Evolutionary conservation across 2,113 vertebrate species (phyloP).

Genomic region (Lucifuga dentata): DNA sequence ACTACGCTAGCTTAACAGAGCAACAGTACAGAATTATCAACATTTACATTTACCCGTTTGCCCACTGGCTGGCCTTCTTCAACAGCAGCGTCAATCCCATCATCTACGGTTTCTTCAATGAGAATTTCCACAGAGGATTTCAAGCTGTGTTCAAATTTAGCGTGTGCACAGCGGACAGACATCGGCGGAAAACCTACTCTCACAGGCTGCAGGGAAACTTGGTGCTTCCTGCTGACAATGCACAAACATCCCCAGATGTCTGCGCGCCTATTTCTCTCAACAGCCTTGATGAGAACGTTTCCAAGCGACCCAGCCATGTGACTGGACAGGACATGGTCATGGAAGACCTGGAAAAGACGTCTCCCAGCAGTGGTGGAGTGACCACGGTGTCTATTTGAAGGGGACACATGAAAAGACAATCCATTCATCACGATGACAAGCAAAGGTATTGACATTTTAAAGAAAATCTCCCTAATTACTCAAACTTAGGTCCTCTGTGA

Average conservation of each 20-base stretch:
- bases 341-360: conserved; percentile 83
- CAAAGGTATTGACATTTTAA: background rate
- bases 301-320: conserved; percentile 68
- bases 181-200: conserved; percentile 73
- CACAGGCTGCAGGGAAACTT: conserved; percentile 80
- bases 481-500: conserved; percentile 6
- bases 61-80: conserved; percentile 94
- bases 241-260: conserved; percentile 64
- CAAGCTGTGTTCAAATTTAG: conserved; percentile 86
- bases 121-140: conserved; percentile 91
- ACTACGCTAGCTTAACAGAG: conserved; percentile 87
- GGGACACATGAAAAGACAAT: background rate
- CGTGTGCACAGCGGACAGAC: conserved; percentile 76
- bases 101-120: conserved; percentile 93
- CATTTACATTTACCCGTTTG: conserved; percentile 93
- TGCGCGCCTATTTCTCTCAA: conserved; percentile 82
- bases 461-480: background rate
- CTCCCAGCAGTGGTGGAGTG: conserved; percentile 71
- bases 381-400: conserved; percentile 79
- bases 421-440: conserved; percentile 6
- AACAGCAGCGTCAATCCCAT: conserved; percentile 95
- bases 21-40: conserved; percentile 86
- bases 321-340: conserved; percentile 83
- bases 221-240: conserved; percentile 79
- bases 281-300: conserved; percentile 73